These are phyloP conservation scores for Plagodis pulveraria DNA, from an alignment of 2,888 invertebrate genomes.

Conservation along the genomic window DNA sequence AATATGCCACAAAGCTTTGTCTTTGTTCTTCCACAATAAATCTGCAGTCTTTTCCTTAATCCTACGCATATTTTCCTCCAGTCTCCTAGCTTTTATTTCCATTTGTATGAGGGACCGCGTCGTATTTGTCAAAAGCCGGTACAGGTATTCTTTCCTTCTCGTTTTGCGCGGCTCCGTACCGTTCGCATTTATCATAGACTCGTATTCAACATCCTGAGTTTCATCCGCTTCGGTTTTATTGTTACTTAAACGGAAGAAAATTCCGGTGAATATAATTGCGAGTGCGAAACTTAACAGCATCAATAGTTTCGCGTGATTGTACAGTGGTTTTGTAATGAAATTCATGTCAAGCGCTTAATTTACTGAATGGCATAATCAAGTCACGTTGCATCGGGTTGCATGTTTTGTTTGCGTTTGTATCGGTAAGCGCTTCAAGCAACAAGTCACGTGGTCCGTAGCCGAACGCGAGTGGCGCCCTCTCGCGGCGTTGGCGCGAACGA, in stretches of 20 bases:
- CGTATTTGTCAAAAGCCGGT: constrained; percentile 83
- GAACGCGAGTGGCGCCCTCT: constrained; percentile 76
- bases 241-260: constrained; percentile 56
- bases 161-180: constrained; percentile 65
- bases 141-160: constrained; percentile 81
- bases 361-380: constrained; percentile 46
- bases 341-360: constrained; percentile 67
- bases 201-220: constrained; percentile 60
- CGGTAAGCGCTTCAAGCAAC: constrained; percentile 61
- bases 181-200: constrained; percentile 71
- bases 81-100: constrained; percentile 84
- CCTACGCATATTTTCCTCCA: constrained; percentile 84
- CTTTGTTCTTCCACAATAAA: constrained; percentile 84
- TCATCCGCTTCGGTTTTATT: constrained; percentile 46
- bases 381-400: constrained; percentile 59
- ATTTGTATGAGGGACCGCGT: constrained; percentile 84
- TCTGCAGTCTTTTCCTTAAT: constrained; percentile 84
- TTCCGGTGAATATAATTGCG: constrained; percentile 63
- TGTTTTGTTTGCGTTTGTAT: constrained; percentile 52
- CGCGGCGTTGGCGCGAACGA: constrained; percentile 76
- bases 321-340: constrained; percentile 69
- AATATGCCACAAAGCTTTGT: constrained; percentile 83
- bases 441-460: constrained; percentile 70
- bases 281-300: constrained; percentile 70
- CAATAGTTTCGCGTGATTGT: constrained; percentile 71